A percentile compares a stretch with the other conserved stretches of the same genome.
Conservation (phyloP, 2,888 invertebrate genomes). For the Drosophila melanocephala region DNA sequence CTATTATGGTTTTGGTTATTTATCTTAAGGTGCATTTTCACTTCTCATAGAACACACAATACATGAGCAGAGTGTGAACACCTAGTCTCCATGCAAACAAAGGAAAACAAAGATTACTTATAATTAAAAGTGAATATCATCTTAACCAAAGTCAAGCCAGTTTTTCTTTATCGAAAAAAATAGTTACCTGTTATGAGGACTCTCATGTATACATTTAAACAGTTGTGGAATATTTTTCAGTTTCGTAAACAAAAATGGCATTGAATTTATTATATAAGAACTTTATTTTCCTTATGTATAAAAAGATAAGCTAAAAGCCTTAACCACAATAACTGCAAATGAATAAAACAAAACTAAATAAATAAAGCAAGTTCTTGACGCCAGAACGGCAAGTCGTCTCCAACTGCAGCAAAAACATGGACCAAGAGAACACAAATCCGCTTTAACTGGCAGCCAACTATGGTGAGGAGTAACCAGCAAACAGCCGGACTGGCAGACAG, state of each 20-base stretch:
- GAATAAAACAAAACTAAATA: conserved; percentile 29
- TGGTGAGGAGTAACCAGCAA: conserved; percentile 6
- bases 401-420: conserved; percentile 32
- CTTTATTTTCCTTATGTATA: conserved; percentile 14
- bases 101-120: neutral
- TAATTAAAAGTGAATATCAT: too few relatives aligned
- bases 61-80: too few relatives aligned
- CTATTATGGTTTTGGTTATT: neutral
- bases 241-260: neutral
- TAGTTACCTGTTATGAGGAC: neutral
- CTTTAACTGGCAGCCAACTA: conserved; percentile 12
- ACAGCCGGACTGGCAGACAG: conserved; percentile 11
- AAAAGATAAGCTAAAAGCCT: conserved; percentile 11
- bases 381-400: conserved; percentile 30
- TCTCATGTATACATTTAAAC: neutral
- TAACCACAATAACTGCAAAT: conserved; percentile 23
- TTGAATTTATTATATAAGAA: conserved; percentile 26
- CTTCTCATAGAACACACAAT: neutral
- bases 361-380: conserved; percentile 45
- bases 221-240: neutral
- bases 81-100: neutral
- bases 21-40: neutral
- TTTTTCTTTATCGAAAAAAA: neutral
- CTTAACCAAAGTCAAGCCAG: neutral
- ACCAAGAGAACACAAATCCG: conserved; percentile 22